Percentiles rank a stretch among this genome's conserved stretches.
Evolutionary conservation across 2,797 vertebrate genomes (phyloP).

Genomic region (Rhinogobio ventralis): DNA sequence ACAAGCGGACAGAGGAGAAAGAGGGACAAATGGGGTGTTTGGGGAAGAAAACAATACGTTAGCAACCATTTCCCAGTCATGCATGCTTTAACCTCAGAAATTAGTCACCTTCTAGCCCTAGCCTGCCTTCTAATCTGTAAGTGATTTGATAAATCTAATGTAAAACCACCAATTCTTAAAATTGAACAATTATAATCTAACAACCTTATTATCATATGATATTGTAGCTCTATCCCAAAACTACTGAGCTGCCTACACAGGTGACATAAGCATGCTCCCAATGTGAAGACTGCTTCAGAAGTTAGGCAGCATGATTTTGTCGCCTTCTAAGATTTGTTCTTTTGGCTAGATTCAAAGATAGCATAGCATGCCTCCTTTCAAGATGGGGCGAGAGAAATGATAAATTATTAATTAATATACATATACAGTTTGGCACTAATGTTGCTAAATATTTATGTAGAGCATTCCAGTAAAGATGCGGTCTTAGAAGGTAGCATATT

Average conservation of each 20-base stretch:
- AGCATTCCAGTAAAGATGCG: neutral
- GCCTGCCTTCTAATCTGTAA: neutral
- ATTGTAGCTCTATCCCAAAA: neutral
- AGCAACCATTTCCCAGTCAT: neutral
- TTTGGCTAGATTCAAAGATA: neutral
- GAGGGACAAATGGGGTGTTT: conserved; percentile 28
- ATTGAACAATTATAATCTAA: neutral
- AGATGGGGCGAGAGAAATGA: neutral
- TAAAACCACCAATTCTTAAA: neutral
- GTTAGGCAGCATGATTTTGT: neutral
- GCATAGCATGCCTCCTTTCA: neutral
- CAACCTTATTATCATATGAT: neutral
- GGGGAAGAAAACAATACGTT: conserved; percentile 5
- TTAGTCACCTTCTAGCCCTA: neutral
- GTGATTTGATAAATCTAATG: neutral
- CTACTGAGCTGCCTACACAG: neutral
- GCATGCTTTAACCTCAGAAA: neutral
- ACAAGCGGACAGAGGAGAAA: neutral
- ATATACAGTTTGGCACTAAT: no score
- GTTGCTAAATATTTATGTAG: neutral
- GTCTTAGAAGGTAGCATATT: neutral
- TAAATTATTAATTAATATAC: neutral
- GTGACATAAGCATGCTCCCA: neutral
- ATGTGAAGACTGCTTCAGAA: neutral
- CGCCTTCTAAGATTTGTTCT: neutral